Base-by-base conservation (phyloP, 2,888 invertebrate genomes). In the Sympetrum striolatum region DNA sequence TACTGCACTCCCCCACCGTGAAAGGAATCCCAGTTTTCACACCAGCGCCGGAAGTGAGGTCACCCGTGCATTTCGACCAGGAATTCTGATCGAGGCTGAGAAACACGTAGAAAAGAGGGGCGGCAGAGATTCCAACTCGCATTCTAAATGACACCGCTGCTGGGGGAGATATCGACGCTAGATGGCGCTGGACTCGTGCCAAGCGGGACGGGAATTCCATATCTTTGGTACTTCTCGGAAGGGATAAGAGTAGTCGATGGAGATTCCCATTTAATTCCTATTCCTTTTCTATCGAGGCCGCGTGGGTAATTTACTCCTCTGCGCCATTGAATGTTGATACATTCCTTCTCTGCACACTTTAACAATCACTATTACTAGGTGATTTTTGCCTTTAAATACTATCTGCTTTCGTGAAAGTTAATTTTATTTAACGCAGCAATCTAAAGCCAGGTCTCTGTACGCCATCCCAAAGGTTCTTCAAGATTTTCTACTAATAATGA, bases 1-100 rank as follows among this genome's bases (percentile, higher is more conserved):
- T 48, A 1, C 25, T 10, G 25, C 1, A 12, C 44, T 44, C 31
- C 81, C 22, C 48, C 81, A 31, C 82, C 82, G 82, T 58, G 86
- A 35, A 86, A 86, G 86, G 86, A 60, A 60, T 86, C 60, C 53
- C 86, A 31, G 86, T 86, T 86, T 86, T 86, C 86, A 86, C 86
- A 82, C 82, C 82, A 58, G 1, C 4, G 58, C n/a, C 86, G 86
- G 86, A 86, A 39, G 60, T 37, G 86, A 60, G 86, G 60, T 86
- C 60, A 64, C 15, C 86, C 64, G 86, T 86, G 86, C 86, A 37
- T n/a, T 64, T 37, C 58, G 58, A 22, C 86, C 86, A 35, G 60
- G 86, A 86, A 86, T 86, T 15, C 58, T 60, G 86, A 86, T 86
- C 86, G 37, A 35, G 6, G 12, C 22, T 82, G 35, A 22, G 60